A percentile compares a stretch with the other conserved stretches of the same genome.
Conservation (phyloP, 64 coral and sea anemone genomes). For the Stichodactyla mertensii region DNA sequence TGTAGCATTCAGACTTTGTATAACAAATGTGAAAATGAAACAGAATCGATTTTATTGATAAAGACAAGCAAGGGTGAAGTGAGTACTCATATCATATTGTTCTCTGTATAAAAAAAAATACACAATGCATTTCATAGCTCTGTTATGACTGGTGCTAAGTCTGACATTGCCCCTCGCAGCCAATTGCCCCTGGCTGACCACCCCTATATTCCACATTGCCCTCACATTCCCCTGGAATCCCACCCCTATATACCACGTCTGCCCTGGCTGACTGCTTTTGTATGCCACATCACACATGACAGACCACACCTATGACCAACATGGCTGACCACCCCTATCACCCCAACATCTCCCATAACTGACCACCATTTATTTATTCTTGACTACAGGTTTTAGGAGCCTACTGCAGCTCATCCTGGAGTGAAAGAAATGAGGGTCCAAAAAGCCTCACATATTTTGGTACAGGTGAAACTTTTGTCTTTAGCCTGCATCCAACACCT, state of each 20-base stretch:
- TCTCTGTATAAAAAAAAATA: neutral
- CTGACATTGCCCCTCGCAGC: too few species aligned
- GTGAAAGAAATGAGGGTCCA: constrained; percentile 12
- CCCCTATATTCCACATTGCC: too few species aligned
- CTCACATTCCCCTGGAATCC: too few species aligned
- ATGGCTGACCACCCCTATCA: too few species aligned
- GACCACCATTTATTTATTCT: too few species aligned
- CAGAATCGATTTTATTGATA: constrained; percentile 64
- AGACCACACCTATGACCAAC: too few species aligned
- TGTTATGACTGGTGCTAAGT: neutral
- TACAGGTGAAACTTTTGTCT: constrained; percentile 62
- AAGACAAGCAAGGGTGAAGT: constrained; percentile 64
- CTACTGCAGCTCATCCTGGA: constrained; percentile 25
- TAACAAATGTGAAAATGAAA: constrained; percentile 59
- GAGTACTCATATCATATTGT: neutral
- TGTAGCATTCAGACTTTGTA: constrained; percentile 62
- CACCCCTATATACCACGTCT: too few species aligned
- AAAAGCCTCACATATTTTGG: constrained; percentile 52
- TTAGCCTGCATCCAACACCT: constrained; percentile 1
- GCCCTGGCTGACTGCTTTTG: too few species aligned
- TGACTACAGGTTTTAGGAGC: constrained; percentile 32
- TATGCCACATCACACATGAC: too few species aligned
- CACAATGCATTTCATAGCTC: neutral
- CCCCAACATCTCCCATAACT: too few species aligned
- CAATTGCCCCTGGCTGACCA: too few species aligned